phyloP scores from a whole-genome alignment of 2,113 vertebrate species.

The Polyodon spathula region DNA sequence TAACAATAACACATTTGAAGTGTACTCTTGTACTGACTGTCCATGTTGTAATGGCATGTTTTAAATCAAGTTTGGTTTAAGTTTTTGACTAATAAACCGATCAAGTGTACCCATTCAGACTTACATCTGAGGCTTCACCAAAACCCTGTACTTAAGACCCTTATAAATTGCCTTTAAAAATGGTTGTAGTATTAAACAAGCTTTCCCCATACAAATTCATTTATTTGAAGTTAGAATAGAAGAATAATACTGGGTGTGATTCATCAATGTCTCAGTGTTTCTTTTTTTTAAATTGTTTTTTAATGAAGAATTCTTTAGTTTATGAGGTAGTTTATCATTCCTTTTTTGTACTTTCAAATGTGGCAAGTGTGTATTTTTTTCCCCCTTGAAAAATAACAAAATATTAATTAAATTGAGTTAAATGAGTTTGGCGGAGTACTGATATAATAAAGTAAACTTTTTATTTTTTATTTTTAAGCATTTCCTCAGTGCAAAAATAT shows the following conservation, averaged over 20 bases:
- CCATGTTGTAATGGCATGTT: too few relatives aligned
- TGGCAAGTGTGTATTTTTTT: neutral
- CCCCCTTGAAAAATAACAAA: neutral
- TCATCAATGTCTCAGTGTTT: constrained; percentile 4
- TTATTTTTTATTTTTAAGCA: neutral
- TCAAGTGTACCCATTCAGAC: neutral
- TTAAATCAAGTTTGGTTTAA: neutral
- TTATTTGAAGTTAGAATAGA: neutral
- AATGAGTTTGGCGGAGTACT: neutral
- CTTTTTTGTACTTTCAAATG: neutral
- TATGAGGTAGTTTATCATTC: neutral
- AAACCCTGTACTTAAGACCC: neutral
- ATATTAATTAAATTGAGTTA: neutral
- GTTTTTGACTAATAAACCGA: neutral
- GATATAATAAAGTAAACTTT: neutral
- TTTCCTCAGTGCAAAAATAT: too few relatives aligned
- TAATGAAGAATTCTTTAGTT: constrained; percentile 2
- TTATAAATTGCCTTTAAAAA: constrained; percentile 3
- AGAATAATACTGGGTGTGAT: neutral
- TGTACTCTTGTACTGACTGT: neutral
- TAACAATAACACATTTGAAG: neutral
- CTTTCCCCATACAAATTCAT: constrained; percentile 1
- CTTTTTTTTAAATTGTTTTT: neutral
- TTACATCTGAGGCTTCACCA: neutral
- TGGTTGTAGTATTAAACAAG: constrained; percentile 1